Conservation (phyloP, 2,797 vertebrate species). For the Ptychobarbus kaznakovi region DNA sequence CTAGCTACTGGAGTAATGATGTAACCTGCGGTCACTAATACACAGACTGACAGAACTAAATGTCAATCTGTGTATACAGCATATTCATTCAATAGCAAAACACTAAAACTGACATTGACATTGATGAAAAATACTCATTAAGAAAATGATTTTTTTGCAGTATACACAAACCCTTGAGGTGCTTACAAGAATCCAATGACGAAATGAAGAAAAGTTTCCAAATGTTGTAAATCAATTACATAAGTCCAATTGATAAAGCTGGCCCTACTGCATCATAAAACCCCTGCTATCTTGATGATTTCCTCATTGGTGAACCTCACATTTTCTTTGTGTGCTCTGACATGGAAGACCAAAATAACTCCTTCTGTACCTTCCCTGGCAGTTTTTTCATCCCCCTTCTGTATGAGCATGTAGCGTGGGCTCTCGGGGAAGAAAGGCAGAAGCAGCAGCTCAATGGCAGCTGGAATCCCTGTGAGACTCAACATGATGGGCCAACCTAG, state of each 20-base stretch:
- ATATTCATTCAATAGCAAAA: background rate
- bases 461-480: constrained; percentile 87
- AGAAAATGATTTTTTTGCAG: background rate
- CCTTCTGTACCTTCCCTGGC: constrained; percentile 78
- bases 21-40: background rate
- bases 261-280: background rate
- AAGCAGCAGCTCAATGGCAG: constrained; percentile 80
- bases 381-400: constrained; percentile 78
- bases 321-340: constrained; percentile 6
- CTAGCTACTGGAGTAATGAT: background rate
- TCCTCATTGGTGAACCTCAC: background rate
- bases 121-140: too few relatives aligned
- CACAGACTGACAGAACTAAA: background rate
- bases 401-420: constrained; percentile 90
- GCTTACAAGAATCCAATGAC: background rate
- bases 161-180: background rate
- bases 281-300: background rate
- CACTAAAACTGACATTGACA: background rate
- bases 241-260: constrained; percentile 1
- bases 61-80: background rate
- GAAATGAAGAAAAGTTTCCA: background rate
- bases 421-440: constrained; percentile 93
- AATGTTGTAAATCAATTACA: background rate
- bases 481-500: constrained; percentile 87
- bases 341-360: background rate